Evolutionary conservation across 2,113 vertebrate species (phyloP).

Genomic region (Tachuris rubrigastra): DNA sequence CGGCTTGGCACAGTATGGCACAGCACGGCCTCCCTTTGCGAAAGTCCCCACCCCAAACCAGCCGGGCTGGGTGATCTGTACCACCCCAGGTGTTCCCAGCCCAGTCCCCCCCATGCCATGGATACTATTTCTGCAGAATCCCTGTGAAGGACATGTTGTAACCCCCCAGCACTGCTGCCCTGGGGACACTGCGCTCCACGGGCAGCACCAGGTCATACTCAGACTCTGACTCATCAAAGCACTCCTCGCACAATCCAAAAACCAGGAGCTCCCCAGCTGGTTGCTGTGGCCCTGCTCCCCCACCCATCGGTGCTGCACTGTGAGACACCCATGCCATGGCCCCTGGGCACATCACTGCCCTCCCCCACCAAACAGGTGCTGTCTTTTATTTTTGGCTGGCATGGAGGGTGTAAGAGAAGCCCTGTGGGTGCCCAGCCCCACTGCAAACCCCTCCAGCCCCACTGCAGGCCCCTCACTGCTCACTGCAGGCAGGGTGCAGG

Average conservation of each 20-base stretch:
- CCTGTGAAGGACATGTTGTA: rapidly evolving
- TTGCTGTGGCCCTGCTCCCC: background rate
- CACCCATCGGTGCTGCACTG: rapidly evolving
- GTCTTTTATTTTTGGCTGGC: constrained; percentile 65
- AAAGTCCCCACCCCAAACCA: background rate
- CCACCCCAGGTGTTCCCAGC: background rate
- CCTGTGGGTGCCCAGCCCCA: background rate
- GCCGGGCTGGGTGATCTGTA: rapidly evolving
- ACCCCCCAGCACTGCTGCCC: background rate
- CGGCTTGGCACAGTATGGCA: background rate
- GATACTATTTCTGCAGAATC: background rate
- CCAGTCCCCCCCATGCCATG: rapidly evolving
- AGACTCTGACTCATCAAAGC: background rate
- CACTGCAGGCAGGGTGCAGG: background rate
- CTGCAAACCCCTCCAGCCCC: background rate
- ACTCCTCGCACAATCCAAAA: rapidly evolving
- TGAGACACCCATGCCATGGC: background rate
- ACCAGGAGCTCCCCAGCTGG: rapidly evolving
- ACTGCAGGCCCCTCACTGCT: background rate
- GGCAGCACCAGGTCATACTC: background rate
- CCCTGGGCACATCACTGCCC: background rate
- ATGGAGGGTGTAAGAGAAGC: background rate
- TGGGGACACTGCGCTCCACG: rapidly evolving
- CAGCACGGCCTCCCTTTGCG: background rate
- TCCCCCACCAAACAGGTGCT: constrained; percentile 53